Evolutionary conservation across 2,113 vertebrate genomes (phyloP).

Genomic region (Pavo muticus): DNA sequence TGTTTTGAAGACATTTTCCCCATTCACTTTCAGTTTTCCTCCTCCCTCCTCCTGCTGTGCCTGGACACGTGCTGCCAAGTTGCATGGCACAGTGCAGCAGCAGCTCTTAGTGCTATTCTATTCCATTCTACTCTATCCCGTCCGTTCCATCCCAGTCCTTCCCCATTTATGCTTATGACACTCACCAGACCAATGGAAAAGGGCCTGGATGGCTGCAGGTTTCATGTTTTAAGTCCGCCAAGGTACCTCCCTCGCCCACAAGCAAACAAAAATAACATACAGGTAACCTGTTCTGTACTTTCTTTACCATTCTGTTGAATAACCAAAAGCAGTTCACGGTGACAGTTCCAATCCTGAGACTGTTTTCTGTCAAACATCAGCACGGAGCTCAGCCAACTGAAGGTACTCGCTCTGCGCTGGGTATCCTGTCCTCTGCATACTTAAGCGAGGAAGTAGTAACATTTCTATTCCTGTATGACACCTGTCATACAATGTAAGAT

Average conservation of each 20-base stretch:
- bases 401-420: neutral
- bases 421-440: neutral
- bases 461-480: neutral
- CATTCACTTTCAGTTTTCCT: neutral
- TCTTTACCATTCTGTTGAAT: rapidly evolving
- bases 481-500: neutral
- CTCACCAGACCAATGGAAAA: neutral
- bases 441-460: neutral
- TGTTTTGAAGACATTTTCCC: neutral
- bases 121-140: neutral
- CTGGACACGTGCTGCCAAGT: neutral
- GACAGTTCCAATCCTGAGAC: neutral
- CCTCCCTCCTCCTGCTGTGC: neutral
- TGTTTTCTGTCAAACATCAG: neutral
- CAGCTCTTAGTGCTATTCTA: neutral
- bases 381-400: neutral
- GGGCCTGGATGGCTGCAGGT: rapidly evolving
- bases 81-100: neutral
- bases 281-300: rapidly evolving
- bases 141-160: neutral
- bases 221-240: neutral
- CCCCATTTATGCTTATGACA: neutral
- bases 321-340: rapidly evolving
- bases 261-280: neutral
- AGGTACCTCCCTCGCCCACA: neutral